These are phyloP conservation scores for Cheilosia vulpina DNA, from an alignment of 2,888 invertebrate genomes.

Conservation along the genomic window DNA sequence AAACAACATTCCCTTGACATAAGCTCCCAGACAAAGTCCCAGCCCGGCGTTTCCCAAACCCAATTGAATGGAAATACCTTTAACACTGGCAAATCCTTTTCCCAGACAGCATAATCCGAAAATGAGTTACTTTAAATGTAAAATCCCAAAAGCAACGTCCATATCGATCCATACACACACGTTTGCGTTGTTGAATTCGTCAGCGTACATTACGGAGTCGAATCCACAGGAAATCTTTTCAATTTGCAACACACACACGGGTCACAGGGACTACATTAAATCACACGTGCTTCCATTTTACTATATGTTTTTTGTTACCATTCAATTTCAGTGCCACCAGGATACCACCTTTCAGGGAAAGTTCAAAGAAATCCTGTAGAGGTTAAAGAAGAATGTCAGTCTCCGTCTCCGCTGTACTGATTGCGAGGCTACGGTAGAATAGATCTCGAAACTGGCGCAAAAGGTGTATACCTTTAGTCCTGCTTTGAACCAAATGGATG, in stretches of 20 bases:
- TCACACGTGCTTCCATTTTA: constrained; percentile 57
- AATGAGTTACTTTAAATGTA: constrained; percentile 9
- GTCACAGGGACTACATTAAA: constrained; percentile 48
- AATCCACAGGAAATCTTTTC: constrained; percentile 43
- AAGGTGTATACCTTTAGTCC: constrained; percentile 1
- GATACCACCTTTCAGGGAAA: constrained; percentile 24
- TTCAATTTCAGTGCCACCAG: constrained; percentile 24
- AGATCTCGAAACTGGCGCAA: constrained; percentile 19
- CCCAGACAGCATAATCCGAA: constrained; percentile 22
- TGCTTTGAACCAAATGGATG: constrained; percentile 14
- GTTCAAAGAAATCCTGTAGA: constrained; percentile 50
- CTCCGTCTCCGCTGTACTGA: constrained; percentile 32
- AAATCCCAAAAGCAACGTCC: background rate
- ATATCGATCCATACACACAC: background rate
- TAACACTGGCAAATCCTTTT: constrained; percentile 28
- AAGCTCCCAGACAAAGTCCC: background rate
- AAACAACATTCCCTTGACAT: too few relatives aligned
- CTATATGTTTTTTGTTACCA: background rate
- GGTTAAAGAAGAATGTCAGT: constrained; percentile 21
- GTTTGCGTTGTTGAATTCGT: constrained; percentile 29
- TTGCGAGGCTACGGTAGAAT: constrained; percentile 44
- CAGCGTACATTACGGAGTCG: background rate
- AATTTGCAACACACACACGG: constrained; percentile 48
- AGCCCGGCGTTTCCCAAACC: background rate
- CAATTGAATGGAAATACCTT: background rate